These are phyloP conservation scores for Archilochus colubris DNA, from an alignment of 2,113 vertebrate genomes.

Conservation along the genomic window DNA sequence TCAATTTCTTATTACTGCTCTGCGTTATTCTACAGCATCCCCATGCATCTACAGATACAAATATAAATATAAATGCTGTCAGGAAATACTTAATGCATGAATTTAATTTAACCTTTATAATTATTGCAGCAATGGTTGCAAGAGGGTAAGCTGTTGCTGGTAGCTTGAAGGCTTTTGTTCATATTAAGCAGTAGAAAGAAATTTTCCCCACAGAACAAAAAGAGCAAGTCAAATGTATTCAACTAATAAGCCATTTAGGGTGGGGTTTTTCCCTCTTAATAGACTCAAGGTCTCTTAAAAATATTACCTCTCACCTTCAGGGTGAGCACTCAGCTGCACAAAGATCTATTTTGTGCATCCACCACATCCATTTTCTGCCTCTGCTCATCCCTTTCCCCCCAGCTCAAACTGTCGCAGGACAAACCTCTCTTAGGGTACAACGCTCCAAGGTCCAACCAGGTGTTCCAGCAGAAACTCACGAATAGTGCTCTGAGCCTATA, in stretches of 20 bases:
- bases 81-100: slow-evolving; percentile 23
- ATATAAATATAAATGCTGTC: slow-evolving; percentile 2
- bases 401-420: background rate
- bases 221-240: background rate
- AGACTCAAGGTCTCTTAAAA: background rate
- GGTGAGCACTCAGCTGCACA: background rate
- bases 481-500: too few relatives aligned
- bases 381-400: background rate
- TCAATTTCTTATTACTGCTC: background rate
- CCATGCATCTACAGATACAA: background rate
- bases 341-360: background rate
- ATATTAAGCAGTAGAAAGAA: background rate
- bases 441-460: too few relatives aligned
- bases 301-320: background rate
- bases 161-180: background rate
- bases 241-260: background rate
- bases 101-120: slow-evolving; percentile 39
- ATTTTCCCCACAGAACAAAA: background rate
- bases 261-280: background rate
- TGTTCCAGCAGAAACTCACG: too few relatives aligned
- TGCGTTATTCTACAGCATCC: background rate
- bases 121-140: background rate
- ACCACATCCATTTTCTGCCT: background rate
- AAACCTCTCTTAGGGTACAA: too few relatives aligned
- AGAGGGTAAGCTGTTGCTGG: background rate